Evolutionary conservation across 2,888 invertebrate species (phyloP), one percentile per base, ranked within the genome.

Genomic region (Callinectes sapidus): DNA sequence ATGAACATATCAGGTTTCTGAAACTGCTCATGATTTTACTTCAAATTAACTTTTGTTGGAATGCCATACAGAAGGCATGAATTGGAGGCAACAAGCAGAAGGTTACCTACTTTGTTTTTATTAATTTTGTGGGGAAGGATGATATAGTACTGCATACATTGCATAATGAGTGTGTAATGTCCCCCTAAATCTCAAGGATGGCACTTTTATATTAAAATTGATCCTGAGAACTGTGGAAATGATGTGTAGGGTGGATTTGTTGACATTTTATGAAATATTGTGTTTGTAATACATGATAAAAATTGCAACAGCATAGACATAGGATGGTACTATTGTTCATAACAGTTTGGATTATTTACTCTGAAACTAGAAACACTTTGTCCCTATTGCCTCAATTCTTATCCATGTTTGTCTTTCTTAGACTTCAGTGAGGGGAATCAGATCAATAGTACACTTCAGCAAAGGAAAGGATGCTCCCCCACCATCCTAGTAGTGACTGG

Each of bases 391-490:
- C 28, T 77, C 66, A 28, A 77, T 89, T 81, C 89, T 81, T 81
- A 35, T 88, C 81, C 55, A 39, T 87, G 66, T 66, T 90, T 54
- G 55, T 87, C 28, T 92, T 86, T 90, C 90, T 42, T 92, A 93
- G 93, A 93, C 93, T 8, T 93, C 93, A 89, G 93, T 93, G 93
- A 93, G 88, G 89, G 93, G 93, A 66, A 93, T 93, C 91, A 91
- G 93, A 85, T 93, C 93, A 86, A 93, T 93, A 91, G 93, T 93
- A 71, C 86, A 93, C 93, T 93, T 93, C 93, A 93, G 93, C 93
- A 93, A 93, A 93, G 93, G 93, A 85, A 91, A 91, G 93, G 93
- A 93, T 87, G 91, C 89, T 32, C 91, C 93, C 88, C 91, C 91
- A 87, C 91, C 91, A 18, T 89, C 91, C 93, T 93, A 93, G 93